Conservation (phyloP, 2,888 invertebrate genomes). For the Sipha maydis region DNA sequence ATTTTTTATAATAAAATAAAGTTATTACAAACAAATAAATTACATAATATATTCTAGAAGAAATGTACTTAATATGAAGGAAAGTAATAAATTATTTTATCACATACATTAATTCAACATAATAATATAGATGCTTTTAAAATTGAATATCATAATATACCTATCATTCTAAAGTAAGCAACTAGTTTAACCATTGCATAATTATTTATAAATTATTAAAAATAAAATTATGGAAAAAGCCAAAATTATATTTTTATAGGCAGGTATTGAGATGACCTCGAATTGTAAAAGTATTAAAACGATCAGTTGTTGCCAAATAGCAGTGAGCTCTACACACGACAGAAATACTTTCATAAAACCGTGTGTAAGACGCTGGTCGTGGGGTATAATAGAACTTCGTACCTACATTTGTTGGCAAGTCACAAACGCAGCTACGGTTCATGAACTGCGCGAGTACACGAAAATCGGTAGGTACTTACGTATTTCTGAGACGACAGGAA, state of each 20-base stretch:
- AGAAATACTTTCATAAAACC: not conserved
- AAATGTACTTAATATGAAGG: too few species aligned
- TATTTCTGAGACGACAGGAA: constrained; percentile 90
- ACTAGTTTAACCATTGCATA: not conserved
- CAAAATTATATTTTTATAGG: not conserved
- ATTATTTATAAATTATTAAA: not conserved
- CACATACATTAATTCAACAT: too few species aligned
- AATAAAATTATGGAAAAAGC: not conserved
- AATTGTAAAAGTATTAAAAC: not conserved
- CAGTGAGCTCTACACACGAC: not conserved
- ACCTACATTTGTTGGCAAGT: too few species aligned
- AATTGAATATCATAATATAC: too few species aligned
- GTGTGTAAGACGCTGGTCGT: not conserved
- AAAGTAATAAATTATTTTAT: too few species aligned
- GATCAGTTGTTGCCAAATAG: not conserved
- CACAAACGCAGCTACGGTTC: too few species aligned
- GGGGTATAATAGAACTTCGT: too few species aligned
- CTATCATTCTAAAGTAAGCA: too few species aligned
- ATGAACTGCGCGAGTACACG: not conserved
- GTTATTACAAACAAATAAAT: too few species aligned
- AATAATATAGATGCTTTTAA: too few species aligned
- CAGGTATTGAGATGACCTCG: not conserved
- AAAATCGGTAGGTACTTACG: constrained; percentile 70
- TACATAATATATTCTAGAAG: too few species aligned
- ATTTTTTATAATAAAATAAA: too few species aligned